Conservation (phyloP, 1,140 invertebrate genomes). For the Melitaea cinxia region DNA sequence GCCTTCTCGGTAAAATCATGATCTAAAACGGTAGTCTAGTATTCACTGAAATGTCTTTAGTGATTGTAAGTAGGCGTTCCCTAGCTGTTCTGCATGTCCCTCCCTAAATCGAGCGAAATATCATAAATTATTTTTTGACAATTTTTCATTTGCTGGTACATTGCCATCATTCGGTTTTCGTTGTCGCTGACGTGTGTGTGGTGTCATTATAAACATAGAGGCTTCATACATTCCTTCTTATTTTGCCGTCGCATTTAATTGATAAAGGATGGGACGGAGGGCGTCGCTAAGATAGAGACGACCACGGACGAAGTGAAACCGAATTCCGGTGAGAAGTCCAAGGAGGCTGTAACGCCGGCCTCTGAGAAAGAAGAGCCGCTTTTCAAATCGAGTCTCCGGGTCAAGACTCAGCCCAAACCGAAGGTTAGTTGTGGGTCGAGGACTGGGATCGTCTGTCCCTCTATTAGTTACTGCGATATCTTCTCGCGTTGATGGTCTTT, state of each 20-base stretch:
- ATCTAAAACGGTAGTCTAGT: conserved; percentile 15
- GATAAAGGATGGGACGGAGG: conserved; percentile 62
- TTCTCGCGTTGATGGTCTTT: conserved; percentile 49
- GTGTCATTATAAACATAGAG: conserved; percentile 40
- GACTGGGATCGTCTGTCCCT: conserved; percentile 44
- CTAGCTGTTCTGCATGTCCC: conserved; percentile 29
- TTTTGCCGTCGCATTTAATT: conserved; percentile 74
- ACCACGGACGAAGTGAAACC: conserved; percentile 74
- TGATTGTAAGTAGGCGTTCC: conserved; percentile 13
- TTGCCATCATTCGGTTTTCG: conserved; percentile 48
- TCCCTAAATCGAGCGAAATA: conserved; percentile 12
- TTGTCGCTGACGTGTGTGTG: conserved; percentile 51
- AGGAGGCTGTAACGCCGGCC: conserved; percentile 37
- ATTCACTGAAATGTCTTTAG: conserved; percentile 13
- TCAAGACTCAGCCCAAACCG: conserved; percentile 59
- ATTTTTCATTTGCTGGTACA: conserved; percentile 56
- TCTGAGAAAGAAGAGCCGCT: conserved; percentile 76
- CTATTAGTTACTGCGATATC: conserved; percentile 54
- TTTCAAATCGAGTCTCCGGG: conserved; percentile 77
- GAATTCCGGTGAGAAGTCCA: conserved; percentile 49
- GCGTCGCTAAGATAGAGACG: conserved; percentile 72
- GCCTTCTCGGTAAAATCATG: conserved; percentile 2
- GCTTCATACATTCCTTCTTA: conserved; percentile 73
- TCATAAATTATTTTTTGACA: conserved; percentile 50
- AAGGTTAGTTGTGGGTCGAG: conserved; percentile 74